Percentiles rank a stretch among this genome's conserved stretches.
Evolutionary conservation across 2,113 vertebrate genomes (phyloP).

Genomic region (Xyrauchen texanus): DNA sequence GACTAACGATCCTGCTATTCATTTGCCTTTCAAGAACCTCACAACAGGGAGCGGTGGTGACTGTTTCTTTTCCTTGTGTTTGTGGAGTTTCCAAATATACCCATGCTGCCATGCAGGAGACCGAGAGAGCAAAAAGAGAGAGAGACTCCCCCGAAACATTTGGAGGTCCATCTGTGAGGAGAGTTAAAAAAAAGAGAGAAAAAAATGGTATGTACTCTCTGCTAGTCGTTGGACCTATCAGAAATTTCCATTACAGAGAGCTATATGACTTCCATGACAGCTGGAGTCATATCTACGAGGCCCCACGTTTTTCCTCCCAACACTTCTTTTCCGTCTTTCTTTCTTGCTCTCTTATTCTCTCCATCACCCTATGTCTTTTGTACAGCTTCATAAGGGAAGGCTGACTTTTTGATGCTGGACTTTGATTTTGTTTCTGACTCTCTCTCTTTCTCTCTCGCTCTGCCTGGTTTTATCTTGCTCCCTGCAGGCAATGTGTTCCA

Average conservation of each 20-base stretch:
- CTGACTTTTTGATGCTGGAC: slow-evolving; percentile 57
- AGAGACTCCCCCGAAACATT: slow-evolving; percentile 61
- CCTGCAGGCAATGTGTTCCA: slow-evolving; percentile 54
- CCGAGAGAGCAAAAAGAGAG: slow-evolving; percentile 25
- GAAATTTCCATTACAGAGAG: slow-evolving; percentile 50
- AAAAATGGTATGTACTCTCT: slow-evolving; percentile 31
- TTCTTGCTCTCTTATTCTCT: slow-evolving; percentile 1
- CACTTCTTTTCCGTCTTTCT: slow-evolving; percentile 12
- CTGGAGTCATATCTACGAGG: slow-evolving; percentile 45
- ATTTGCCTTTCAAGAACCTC: slow-evolving; percentile 8
- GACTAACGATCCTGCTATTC: slow-evolving; percentile 33
- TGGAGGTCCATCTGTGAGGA: slow-evolving; percentile 58
- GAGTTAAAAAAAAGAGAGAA: slow-evolving; percentile 26
- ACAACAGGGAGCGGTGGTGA: slow-evolving; percentile 20
- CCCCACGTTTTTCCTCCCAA: slow-evolving; percentile 21
- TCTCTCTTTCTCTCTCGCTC: slow-evolving; percentile 30
- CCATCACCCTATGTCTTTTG: neutral
- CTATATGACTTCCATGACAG: slow-evolving; percentile 45
- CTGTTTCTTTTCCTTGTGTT: slow-evolving; percentile 46
- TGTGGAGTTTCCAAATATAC: slow-evolving; percentile 55
- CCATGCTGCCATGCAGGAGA: slow-evolving; percentile 44
- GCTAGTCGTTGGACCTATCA: slow-evolving; percentile 42
- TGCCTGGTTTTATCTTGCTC: slow-evolving; percentile 51
- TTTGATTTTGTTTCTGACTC: slow-evolving; percentile 59
- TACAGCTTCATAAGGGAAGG: slow-evolving; percentile 49